Conservation (phyloP, 2,797 vertebrate genomes). For the Gastrophryne carolinensis region DNA sequence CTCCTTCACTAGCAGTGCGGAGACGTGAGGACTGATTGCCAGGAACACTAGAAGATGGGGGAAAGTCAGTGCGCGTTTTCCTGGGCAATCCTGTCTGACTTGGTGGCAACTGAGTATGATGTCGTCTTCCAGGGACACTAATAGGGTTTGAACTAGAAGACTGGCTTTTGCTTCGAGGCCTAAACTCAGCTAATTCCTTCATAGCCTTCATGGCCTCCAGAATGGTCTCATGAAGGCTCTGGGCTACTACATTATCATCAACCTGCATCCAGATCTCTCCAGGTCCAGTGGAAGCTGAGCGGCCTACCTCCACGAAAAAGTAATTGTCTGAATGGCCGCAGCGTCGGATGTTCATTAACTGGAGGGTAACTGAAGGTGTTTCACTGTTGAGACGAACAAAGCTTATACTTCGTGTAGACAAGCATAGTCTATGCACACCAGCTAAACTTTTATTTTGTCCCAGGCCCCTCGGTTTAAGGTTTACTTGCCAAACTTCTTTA, state of each 20-base stretch:
- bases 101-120: slow-evolving; percentile 86
- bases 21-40: slow-evolving; percentile 69
- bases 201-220: slow-evolving; percentile 96
- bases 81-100: slow-evolving; percentile 88
- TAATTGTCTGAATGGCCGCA: slow-evolving; percentile 98
- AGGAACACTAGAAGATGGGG: slow-evolving; percentile 59
- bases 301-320: slow-evolving; percentile 97
- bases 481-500: slow-evolving; percentile 97
- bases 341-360: slow-evolving; percentile 96
- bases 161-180: slow-evolving; percentile 97
- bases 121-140: slow-evolving; percentile 87
- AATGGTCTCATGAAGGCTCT: slow-evolving; percentile 97
- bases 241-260: slow-evolving; percentile 96
- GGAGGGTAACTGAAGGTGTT: slow-evolving; percentile 85
- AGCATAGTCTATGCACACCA: slow-evolving; percentile 92
- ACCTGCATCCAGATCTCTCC: slow-evolving; percentile 99
- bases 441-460: slow-evolving; percentile 88
- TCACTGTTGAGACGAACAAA: slow-evolving; percentile 93
- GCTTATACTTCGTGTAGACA: slow-evolving; percentile 88
- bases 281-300: slow-evolving; percentile 91
- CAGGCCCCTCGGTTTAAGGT: slow-evolving; percentile 89
- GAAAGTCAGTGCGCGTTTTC: slow-evolving; percentile 82
- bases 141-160: slow-evolving; percentile 82
- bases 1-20: slow-evolving; percentile 92
- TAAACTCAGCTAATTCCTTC: slow-evolving; percentile 94